Percentiles rank a stretch among this genome's conserved stretches.
phyloP scores from a whole-genome alignment of 1,140 invertebrate species.

The Caenorhabditis briggsae region DNA sequence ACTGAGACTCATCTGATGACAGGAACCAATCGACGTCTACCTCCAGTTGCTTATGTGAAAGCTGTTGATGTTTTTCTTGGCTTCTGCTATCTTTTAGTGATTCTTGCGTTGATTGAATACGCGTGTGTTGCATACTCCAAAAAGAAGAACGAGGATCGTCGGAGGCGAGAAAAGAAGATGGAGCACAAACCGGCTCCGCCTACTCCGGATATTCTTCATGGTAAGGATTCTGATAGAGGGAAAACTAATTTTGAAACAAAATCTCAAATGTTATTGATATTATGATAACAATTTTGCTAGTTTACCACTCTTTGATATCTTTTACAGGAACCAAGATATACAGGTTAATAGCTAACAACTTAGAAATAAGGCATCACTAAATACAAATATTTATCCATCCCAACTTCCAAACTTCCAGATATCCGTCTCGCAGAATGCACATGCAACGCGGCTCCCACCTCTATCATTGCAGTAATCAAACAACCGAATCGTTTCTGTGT shows the following conservation, averaged over 20 bases:
- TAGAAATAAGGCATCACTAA: too few relatives aligned
- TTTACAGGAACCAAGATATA: too few relatives aligned
- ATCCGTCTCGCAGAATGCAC: conserved; percentile 67
- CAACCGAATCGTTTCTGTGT: conserved; percentile 61
- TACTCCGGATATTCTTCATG: conserved; percentile 65
- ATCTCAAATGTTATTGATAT: too few relatives aligned
- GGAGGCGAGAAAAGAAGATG: conserved; percentile 64
- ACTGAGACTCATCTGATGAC: conserved; percentile 73
- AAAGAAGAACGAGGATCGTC: conserved; percentile 67
- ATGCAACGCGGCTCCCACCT: conserved; percentile 50
- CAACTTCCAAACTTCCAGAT: conserved; percentile 49
- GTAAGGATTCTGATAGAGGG: conserved; percentile 15
- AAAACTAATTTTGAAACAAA: too few relatives aligned
- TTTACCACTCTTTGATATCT: too few relatives aligned
- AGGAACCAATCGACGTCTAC: conserved; percentile 62
- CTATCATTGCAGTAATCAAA: conserved; percentile 64
- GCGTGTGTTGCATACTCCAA: conserved; percentile 70
- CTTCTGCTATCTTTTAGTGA: conserved; percentile 72
- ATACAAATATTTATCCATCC: too few relatives aligned
- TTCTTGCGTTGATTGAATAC: conserved; percentile 71
- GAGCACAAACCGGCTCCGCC: conserved; percentile 63
- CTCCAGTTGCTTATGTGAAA: conserved; percentile 72
- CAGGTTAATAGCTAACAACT: too few relatives aligned
- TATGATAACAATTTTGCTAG: too few relatives aligned
- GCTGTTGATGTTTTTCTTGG: conserved; percentile 73